Percentiles rank a stretch among this genome's conserved stretches.
Evolutionary conservation across 2,888 invertebrate genomes (phyloP).

Genomic region (Tiphia femorata): DNA sequence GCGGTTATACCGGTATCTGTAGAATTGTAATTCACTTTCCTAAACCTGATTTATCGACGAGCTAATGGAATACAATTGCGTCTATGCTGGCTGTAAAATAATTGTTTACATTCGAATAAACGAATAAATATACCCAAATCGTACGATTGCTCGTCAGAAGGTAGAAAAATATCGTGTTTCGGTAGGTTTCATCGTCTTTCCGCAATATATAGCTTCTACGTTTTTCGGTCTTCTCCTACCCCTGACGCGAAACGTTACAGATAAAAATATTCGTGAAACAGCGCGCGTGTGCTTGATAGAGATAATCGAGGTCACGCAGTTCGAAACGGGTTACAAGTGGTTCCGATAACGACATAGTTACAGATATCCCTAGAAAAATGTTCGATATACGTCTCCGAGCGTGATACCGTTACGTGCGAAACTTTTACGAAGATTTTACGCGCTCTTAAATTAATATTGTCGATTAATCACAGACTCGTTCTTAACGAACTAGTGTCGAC

Average conservation of each 20-base stretch:
- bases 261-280: slow-evolving; percentile 40
- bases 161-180: background rate
- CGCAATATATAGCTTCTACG: background rate
- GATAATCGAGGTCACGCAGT: slow-evolving; percentile 52
- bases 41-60: too few relatives aligned
- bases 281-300: slow-evolving; percentile 23
- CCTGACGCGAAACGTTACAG: slow-evolving; percentile 10
- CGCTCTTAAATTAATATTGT: too few relatives aligned
- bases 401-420: too few relatives aligned
- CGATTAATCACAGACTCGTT: too few relatives aligned
- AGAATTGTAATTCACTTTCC: background rate
- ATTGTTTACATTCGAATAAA: background rate
- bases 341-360: slow-evolving; percentile 33
- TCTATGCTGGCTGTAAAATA: background rate
- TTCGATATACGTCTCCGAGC: too few relatives aligned
- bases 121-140: background rate
- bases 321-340: slow-evolving; percentile 45
- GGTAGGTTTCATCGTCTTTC: background rate
- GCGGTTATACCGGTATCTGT: slow-evolving; percentile 12
- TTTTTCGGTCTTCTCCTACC: slow-evolving; percentile 2
- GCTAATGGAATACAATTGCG: too few relatives aligned
- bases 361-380: too few relatives aligned
- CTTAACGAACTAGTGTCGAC: too few relatives aligned
- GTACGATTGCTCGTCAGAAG: background rate
- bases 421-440: too few relatives aligned